Percentiles rank a stretch among this genome's conserved stretches.
These are phyloP conservation scores for Augochlorella aurata DNA, from an alignment of 2,888 invertebrate genomes.

Conservation along the genomic window DNA sequence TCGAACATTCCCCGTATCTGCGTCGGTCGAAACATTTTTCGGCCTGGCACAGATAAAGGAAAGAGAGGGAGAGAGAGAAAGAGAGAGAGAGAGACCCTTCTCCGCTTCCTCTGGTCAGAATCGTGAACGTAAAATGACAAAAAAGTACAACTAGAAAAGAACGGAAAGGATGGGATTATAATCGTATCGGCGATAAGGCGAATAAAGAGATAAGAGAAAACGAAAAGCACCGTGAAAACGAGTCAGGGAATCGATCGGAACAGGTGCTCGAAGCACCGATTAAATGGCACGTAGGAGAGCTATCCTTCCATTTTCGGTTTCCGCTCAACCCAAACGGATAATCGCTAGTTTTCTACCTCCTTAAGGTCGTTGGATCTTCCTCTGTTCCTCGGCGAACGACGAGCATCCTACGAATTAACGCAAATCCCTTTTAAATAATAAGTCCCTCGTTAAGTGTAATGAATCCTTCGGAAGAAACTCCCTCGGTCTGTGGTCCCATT, in stretches of 20 bases:
- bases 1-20: conserved; percentile 32
- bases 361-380: conserved; percentile 5
- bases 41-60: conserved; percentile 36
- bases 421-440: conserved; percentile 79
- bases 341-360: conserved; percentile 71
- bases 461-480: conserved; percentile 66
- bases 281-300: conserved; percentile 19
- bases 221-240: neutral
- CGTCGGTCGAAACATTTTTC: conserved; percentile 20
- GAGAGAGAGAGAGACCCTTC: neutral
- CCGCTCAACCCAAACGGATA: conserved; percentile 67
- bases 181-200: conserved; percentile 23
- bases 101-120: neutral
- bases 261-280: conserved; percentile 3
- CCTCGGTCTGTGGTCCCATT: conserved; percentile 22
- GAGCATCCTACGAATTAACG: conserved; percentile 69
- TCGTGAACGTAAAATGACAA: neutral
- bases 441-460: conserved; percentile 77
- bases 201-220: neutral
- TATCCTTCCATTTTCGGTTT: conserved; percentile 26
- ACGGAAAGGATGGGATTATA: neutral
- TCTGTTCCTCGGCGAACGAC: conserved; percentile 10
- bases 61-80: neutral
- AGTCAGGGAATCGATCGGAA: neutral
- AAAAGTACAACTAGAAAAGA: neutral